Evolutionary conservation across 2,888 invertebrate species (phyloP), one percentile per base, ranked within the genome.

Genomic region (Cybosia mesomella): DNA sequence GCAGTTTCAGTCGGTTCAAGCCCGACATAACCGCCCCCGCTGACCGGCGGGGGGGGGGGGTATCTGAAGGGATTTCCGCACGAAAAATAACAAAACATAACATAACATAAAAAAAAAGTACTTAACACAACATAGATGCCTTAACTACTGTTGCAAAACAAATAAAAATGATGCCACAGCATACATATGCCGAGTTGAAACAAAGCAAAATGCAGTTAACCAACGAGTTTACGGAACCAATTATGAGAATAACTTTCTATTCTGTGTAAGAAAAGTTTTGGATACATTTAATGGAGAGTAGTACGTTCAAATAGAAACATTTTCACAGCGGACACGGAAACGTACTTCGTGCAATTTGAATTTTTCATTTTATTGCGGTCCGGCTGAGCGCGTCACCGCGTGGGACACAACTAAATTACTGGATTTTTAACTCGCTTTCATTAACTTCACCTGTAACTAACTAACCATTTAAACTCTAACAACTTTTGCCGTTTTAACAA

Each of bases 261-360:
- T 71, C 77, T 76, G 74, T 76, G 61, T 63, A 63, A 64, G 57
- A 72, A 63, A 64, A 77, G 80, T 49, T 76, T 80, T 68, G 72
- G 70, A 67, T 73, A 73, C 76, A 78, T 72, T 80, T 73, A 78
- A 76, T 73, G 75, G 68, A 71, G 75, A 57, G 34, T 49, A 73
- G 72, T 75, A 74, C 71, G 69, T 80, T 72, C 39, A 76, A 80
- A 80, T 80, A 76, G 78, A 80, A 80, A 78, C 76, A 79, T 77
- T 79, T 79, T 80, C 69, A 71, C 77, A 65, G 66, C 49, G 43
- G 74, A 80, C 79, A 80, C 67, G 66, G 71, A 72, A 79, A 77
- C 43, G 74, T 75, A 72, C 80, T 80, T 63, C 62, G 76, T 70
- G 80, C 69, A 70, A 80, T 79, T 80, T 80, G 76, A 77, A 77